phyloP scores from a whole-genome alignment of 1,140 invertebrate genomes.

The Hypsibius dujardini region DNA sequence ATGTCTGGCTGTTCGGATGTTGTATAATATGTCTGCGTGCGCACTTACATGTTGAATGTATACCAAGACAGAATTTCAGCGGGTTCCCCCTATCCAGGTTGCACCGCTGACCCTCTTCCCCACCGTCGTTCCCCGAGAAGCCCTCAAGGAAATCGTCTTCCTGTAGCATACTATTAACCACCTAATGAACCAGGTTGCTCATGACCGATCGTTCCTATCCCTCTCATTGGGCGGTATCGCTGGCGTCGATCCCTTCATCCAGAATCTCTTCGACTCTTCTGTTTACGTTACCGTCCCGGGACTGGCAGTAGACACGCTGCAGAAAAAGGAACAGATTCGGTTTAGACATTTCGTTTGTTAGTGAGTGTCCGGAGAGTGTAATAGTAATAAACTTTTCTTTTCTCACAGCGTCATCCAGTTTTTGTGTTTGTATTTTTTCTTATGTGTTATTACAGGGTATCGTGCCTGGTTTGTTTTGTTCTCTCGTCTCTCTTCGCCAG shows the following conservation, averaged over 20 bases:
- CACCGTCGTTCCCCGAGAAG: not conserved
- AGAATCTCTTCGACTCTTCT: not conserved
- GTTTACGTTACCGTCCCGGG: not conserved
- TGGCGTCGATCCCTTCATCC: not conserved
- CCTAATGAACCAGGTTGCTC: not conserved
- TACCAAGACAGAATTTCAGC: too few species aligned
- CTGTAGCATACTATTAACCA: not conserved
- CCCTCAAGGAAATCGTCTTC: not conserved
- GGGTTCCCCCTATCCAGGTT: not conserved
- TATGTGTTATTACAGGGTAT: too few species aligned
- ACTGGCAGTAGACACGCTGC: conserved; percentile 5
- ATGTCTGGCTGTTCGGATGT: too few species aligned
- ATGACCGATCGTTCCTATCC: not conserved
- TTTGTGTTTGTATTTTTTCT: too few species aligned
- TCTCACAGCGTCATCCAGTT: too few species aligned
- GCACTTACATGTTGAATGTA: too few species aligned
- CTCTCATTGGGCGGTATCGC: not conserved
- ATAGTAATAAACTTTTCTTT: too few species aligned
- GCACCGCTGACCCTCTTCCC: not conserved
- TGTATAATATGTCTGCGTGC: too few species aligned
- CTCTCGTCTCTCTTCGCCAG: too few species aligned
- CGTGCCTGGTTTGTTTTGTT: too few species aligned
- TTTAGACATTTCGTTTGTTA: not conserved
- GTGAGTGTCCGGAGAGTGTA: not conserved
- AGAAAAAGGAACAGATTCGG: not conserved